These are phyloP conservation scores for Tachina lurida DNA, from an alignment of 2,888 invertebrate species.

Conservation along the genomic window DNA sequence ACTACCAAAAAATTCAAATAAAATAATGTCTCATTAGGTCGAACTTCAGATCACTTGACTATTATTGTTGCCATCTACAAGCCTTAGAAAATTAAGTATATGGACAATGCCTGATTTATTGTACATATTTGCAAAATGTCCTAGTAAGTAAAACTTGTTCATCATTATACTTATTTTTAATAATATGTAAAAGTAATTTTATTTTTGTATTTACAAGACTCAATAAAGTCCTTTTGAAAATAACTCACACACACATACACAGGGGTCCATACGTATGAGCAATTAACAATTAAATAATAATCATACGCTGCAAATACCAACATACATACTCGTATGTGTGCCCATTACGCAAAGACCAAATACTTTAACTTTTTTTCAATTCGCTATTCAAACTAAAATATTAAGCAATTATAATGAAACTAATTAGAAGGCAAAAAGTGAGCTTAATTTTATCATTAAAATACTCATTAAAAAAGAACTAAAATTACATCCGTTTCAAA, in stretches of 20 bases:
- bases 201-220: neutral
- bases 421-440: slow-evolving; percentile 65
- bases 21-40: no score
- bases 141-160: no score
- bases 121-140: no score
- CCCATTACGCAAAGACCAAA: slow-evolving; percentile 4
- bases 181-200: no score
- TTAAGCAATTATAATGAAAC: slow-evolving; percentile 65
- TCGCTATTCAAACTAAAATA: slow-evolving; percentile 35
- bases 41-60: no score
- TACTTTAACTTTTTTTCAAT: slow-evolving; percentile 7
- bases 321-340: neutral
- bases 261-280: neutral
- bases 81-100: no score
- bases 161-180: no score
- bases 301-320: slow-evolving; percentile 39
- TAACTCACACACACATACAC: neutral
- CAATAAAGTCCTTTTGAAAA: neutral
- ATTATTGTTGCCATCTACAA: no score
- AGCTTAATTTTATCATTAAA: slow-evolving; percentile 68
- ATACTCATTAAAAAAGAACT: slow-evolving; percentile 67
- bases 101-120: no score
- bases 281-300: slow-evolving; percentile 52
- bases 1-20: no score
- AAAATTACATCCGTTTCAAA: slow-evolving; percentile 60